Evolutionary conservation across 2,797 vertebrate genomes (phyloP).

Genomic region (Hydrocynus forskahlii): DNA sequence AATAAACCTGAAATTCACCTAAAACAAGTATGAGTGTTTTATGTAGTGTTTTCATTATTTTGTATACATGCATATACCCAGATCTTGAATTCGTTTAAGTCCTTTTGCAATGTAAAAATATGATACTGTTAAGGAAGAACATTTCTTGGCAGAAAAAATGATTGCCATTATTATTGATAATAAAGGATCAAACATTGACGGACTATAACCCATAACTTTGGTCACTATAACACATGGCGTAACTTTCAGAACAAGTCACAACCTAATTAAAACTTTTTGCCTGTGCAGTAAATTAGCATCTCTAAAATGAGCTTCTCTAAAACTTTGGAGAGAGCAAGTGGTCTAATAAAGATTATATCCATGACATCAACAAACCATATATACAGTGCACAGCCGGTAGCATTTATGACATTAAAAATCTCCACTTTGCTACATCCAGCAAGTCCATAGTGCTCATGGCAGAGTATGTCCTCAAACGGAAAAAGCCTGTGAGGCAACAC

Average conservation of each 20-base stretch:
- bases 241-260: not conserved
- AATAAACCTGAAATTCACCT: too few species aligned
- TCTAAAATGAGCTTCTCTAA: not conserved
- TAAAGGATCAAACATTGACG: too few species aligned
- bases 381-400: not conserved
- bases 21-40: too few species aligned
- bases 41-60: too few species aligned
- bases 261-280: conserved; percentile 3
- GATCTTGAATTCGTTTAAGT: too few species aligned
- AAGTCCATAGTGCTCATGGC: not conserved
- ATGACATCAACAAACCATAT: not conserved
- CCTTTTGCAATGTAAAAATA: too few species aligned
- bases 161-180: too few species aligned
- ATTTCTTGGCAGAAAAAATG: too few species aligned
- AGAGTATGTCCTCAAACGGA: conserved; percentile 58
- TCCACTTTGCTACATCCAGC: not conserved
- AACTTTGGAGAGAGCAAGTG: not conserved
- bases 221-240: not conserved
- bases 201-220: too few species aligned
- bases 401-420: not conserved
- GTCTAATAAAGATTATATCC: not conserved
- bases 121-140: too few species aligned
- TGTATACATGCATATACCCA: too few species aligned
- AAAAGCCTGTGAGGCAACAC: conserved; percentile 49
- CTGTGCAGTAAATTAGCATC: conserved; percentile 5